Conservation (phyloP, 1,140 invertebrate genomes). For the Pectinophora gossypiella region DNA sequence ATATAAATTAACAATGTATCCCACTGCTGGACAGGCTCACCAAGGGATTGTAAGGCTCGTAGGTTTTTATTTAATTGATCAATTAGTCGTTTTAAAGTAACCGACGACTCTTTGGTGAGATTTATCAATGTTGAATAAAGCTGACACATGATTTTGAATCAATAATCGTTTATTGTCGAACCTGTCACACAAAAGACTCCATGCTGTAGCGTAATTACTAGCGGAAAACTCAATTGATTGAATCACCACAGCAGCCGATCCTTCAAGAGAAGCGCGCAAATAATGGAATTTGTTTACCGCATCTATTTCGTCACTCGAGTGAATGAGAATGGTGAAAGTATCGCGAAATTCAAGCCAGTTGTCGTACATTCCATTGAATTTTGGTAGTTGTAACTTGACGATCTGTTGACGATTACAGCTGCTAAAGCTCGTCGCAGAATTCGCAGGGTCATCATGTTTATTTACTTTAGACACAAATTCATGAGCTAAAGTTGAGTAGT, state of each 20-base stretch:
- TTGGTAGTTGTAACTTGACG: too few relatives aligned
- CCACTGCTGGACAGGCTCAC: not conserved
- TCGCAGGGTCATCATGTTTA: too few relatives aligned
- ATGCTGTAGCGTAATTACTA: not conserved
- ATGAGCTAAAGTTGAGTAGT: too few relatives aligned
- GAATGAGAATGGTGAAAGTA: not conserved
- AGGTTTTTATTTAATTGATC: not conserved
- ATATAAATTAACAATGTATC: not conserved
- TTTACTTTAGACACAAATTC: too few relatives aligned
- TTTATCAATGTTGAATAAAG: not conserved
- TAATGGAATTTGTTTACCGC: not conserved
- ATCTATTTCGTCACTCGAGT: not conserved
- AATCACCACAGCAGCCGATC: not conserved
- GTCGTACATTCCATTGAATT: not conserved
- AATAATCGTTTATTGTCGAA: not conserved
- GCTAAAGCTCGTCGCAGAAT: too few relatives aligned
- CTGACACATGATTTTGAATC: not conserved
- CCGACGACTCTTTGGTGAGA: not conserved
- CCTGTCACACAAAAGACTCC: not conserved
- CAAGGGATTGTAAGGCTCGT: not conserved
- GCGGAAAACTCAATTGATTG: not conserved
- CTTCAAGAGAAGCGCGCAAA: not conserved
- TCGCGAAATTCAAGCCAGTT: too few relatives aligned
- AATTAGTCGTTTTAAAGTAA: not conserved
- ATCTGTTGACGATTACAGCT: too few relatives aligned